Percentiles rank a stretch among this genome's conserved stretches.
phyloP scores from a whole-genome alignment of 23 tunicate species.

The Ascidia mentula region DNA sequence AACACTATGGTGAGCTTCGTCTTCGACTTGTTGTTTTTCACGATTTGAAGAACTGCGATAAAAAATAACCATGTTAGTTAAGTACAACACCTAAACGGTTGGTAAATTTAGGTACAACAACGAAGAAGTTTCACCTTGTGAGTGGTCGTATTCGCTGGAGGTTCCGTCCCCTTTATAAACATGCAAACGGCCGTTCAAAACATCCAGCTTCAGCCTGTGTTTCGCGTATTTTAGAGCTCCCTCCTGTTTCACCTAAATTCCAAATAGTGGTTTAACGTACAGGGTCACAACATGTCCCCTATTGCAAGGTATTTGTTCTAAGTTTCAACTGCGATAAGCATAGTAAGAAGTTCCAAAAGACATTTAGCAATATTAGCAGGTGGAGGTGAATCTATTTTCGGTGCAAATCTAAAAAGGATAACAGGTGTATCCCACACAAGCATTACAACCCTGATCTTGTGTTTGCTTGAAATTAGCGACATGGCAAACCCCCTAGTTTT shows the following conservation, averaged over 20 bases:
- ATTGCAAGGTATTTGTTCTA: no score
- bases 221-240: slow-evolving; percentile 31
- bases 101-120: background rate
- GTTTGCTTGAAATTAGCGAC: no score
- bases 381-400: no score
- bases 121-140: slow-evolving; percentile 33
- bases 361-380: no score
- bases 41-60: slow-evolving; percentile 73
- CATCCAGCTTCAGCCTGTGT: slow-evolving; percentile 45
- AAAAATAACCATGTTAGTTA: background rate
- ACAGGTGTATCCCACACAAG: no score
- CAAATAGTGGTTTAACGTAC: background rate
- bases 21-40: slow-evolving; percentile 87
- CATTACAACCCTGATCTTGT: no score
- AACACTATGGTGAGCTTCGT: slow-evolving; percentile 59
- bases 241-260: slow-evolving; percentile 50
- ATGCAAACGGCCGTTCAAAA: slow-evolving; percentile 25
- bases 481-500: no score
- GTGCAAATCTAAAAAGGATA: no score
- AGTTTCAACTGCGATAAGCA: no score
- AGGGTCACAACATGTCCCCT: no score
- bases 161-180: slow-evolving; percentile 39
- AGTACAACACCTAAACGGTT: background rate
- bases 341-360: no score
- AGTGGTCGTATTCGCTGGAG: slow-evolving; percentile 29